Percentiles rank a stretch among this genome's conserved stretches.
phyloP scores from a whole-genome alignment of 2,888 invertebrate species.

The Drosophila fungiperda region DNA sequence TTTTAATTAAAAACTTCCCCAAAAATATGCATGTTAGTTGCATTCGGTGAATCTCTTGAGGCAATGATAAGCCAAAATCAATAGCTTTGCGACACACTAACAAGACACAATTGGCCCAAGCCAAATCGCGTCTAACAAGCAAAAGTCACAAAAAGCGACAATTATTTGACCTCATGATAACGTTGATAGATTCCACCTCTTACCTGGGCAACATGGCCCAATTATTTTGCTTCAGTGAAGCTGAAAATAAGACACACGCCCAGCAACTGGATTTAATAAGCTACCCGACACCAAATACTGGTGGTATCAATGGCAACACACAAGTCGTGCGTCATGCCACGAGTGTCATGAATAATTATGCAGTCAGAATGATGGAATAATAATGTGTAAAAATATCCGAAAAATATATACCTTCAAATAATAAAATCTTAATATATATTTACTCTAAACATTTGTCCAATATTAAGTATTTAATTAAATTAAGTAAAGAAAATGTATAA shows the following conservation, averaged over 20 bases:
- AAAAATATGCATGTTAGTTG: conserved; percentile 11
- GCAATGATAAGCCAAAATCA: conserved; percentile 37
- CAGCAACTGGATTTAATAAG: conserved; percentile 65
- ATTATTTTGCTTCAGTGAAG: conserved; percentile 76
- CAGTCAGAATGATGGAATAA: conserved; percentile 12
- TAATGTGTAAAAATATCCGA: background rate
- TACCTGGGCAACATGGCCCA: conserved; percentile 62
- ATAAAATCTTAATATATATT: background rate
- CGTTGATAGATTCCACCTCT: conserved; percentile 3
- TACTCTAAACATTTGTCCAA: background rate
- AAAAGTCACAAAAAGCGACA: conserved; percentile 20
- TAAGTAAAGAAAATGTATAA: background rate
- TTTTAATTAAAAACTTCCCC: conserved; percentile 61
- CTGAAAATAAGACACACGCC: conserved; percentile 63
- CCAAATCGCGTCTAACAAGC: conserved; percentile 25
- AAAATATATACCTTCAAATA: conserved; percentile 7
- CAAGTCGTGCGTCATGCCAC: conserved; percentile 49
- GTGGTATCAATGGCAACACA: conserved; percentile 30
- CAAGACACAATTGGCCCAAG: conserved; percentile 32
- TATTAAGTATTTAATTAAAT: background rate
- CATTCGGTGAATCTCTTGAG: conserved; percentile 19
- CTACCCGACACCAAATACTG: conserved; percentile 43
- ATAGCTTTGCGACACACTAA: conserved; percentile 39
- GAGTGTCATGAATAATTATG: conserved; percentile 62
- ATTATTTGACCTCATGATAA: conserved; percentile 31